Conservation (phyloP, 2,113 vertebrate genomes). For the Junco hyemalis region DNA sequence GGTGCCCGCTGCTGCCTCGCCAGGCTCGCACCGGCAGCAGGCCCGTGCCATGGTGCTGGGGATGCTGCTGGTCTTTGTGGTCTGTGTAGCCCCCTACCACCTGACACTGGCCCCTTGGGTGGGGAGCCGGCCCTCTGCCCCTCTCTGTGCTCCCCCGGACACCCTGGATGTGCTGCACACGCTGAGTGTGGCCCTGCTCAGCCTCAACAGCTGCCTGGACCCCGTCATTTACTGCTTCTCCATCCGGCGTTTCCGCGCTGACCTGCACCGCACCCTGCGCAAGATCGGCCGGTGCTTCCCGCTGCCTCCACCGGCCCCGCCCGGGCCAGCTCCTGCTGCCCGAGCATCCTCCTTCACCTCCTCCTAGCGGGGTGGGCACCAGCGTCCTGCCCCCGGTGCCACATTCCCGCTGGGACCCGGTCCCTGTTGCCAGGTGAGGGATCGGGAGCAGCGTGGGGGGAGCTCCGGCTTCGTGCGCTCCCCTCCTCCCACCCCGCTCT, state of each 20-base stretch:
- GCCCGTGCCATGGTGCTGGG: conserved; percentile 63
- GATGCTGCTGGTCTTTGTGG: conserved; percentile 65
- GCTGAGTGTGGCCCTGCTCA: conserved; percentile 65
- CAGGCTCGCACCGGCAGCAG: conserved; percentile 29
- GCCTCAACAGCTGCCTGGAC: conserved; percentile 72
- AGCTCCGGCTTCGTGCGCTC: background rate
- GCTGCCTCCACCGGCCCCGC: fast-evolving
- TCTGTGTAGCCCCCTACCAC: conserved; percentile 69
- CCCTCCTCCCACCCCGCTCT: background rate
- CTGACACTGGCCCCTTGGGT: conserved; percentile 68
- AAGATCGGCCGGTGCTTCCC: background rate
- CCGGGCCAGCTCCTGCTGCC: fast-evolving
- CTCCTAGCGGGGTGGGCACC: background rate
- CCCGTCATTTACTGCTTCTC: conserved; percentile 68
- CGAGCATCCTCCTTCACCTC: conserved; percentile 26
- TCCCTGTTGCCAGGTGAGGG: background rate
- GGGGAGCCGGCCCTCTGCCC: background rate
- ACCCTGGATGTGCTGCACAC: conserved; percentile 42
- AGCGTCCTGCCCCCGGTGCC: background rate
- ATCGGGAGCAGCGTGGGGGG: background rate
- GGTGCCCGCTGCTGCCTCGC: fast-evolving
- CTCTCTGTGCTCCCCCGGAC: background rate
- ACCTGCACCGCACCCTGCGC: conserved; percentile 32
- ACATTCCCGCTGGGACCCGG: fast-evolving
- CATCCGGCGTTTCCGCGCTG: conserved; percentile 37